Percentiles rank a stretch among this genome's conserved stretches.
phyloP scores from a whole-genome alignment of 2,113 vertebrate species.

The Atherinomorus stipes region DNA sequence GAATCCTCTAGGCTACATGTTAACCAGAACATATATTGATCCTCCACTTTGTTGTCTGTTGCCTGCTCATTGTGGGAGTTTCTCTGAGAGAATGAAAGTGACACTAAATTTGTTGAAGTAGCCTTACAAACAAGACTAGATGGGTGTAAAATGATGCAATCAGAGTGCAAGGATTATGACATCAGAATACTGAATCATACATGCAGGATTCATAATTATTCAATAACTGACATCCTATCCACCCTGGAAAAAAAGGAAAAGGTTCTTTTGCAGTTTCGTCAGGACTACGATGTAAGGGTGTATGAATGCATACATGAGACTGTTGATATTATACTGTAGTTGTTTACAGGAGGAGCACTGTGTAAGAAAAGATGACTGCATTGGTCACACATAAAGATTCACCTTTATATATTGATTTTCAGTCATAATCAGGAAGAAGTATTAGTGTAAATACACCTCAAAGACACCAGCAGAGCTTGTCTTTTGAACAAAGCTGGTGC shows the following conservation, averaged over 20 bases:
- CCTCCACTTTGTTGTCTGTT: not conserved
- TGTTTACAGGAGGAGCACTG: too few relatives aligned
- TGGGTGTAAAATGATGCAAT: conserved; percentile 10
- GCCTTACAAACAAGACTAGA: conserved; percentile 4
- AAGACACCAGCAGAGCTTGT: too few relatives aligned
- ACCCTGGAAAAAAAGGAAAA: not conserved
- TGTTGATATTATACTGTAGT: too few relatives aligned
- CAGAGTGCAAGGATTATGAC: conserved; percentile 11
- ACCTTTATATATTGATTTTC: too few relatives aligned
- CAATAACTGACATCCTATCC: not conserved
- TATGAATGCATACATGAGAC: too few relatives aligned
- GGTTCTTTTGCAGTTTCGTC: too few relatives aligned
- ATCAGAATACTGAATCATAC: conserved; percentile 23
- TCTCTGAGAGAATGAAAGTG: conserved; percentile 8
- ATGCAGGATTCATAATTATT: conserved; percentile 2
- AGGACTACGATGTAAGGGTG: too few relatives aligned
- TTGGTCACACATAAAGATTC: too few relatives aligned
- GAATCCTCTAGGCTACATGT: conserved; percentile 39
- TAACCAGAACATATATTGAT: not conserved
- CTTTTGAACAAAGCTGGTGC: too few relatives aligned
- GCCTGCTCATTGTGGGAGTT: conserved; percentile 9
- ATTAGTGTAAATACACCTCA: too few relatives aligned
- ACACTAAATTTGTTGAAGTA: conserved; percentile 4
- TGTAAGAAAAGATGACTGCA: too few relatives aligned
- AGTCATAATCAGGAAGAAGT: too few relatives aligned